Evolutionary conservation across 2,888 invertebrate genomes (phyloP).

Genomic region (Pristionchus japonicus): DNA sequence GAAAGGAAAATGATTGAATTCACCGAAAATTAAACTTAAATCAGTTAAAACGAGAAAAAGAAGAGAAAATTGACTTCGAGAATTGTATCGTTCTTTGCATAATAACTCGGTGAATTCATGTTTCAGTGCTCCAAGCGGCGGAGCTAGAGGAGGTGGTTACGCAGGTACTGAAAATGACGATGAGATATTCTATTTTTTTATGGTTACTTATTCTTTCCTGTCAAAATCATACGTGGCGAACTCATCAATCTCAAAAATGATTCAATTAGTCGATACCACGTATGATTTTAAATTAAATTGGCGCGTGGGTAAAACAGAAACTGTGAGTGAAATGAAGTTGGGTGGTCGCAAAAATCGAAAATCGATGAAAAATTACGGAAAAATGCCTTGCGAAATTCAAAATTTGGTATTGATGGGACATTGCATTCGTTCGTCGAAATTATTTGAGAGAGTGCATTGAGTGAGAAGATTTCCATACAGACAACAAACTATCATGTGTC

Average conservation of each 20-base stretch:
- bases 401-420: slow-evolving; percentile 31
- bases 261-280: neutral
- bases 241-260: neutral
- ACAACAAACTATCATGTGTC: slow-evolving; percentile 18
- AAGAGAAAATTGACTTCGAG: slow-evolving; percentile 12
- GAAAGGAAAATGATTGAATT: slow-evolving; percentile 43
- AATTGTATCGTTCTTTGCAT: slow-evolving; percentile 33
- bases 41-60: neutral
- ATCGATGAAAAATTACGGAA: neutral
- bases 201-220: neutral
- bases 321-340: slow-evolving; percentile 23
- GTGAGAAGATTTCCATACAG: neutral
- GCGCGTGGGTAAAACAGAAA: slow-evolving; percentile 19
- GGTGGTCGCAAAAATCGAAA: slow-evolving; percentile 27
- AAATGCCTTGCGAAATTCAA: slow-evolving; percentile 12
- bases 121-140: slow-evolving; percentile 46
- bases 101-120: slow-evolving; percentile 47
- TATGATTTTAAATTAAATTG: neutral
- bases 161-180: slow-evolving; percentile 39
- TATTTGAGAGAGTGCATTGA: neutral
- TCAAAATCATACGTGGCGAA: slow-evolving; percentile 1
- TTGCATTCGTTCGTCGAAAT: slow-evolving; percentile 33
- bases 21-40: slow-evolving; percentile 18
- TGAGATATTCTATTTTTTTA: neutral
- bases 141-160: slow-evolving; percentile 44